Percentiles rank a stretch among this genome's conserved stretches.
phyloP scores from a whole-genome alignment of 2,797 vertebrate genomes.

The Lemur catta region DNA sequence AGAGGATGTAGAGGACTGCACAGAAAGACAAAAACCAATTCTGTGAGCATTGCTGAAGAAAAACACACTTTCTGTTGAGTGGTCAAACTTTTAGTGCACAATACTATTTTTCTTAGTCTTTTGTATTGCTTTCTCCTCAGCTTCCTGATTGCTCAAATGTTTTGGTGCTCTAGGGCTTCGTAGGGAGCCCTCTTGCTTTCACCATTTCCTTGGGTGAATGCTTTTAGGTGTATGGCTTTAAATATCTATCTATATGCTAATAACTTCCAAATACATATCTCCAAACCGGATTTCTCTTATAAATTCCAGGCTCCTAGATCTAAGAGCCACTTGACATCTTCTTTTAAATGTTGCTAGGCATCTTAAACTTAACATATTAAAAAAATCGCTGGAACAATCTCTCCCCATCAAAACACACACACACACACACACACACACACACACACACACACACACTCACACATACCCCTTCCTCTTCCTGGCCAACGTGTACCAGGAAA shows the following conservation, averaged over 20 bases:
- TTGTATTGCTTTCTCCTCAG: not conserved
- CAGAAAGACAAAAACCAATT: not conserved
- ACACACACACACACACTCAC: not conserved
- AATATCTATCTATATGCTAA: slow-evolving; percentile 23
- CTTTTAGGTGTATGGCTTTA: slow-evolving; percentile 7
- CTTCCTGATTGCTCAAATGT: not conserved
- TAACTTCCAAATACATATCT: slow-evolving; percentile 45
- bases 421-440: not conserved
- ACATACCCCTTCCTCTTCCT: not conserved
- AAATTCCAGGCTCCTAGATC: not conserved
- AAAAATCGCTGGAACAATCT: not conserved
- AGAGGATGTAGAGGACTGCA: not conserved
- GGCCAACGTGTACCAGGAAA: not conserved
- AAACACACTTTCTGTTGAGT: not conserved
- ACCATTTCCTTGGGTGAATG: not conserved
- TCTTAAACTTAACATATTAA: slow-evolving; percentile 36
- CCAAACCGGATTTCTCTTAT: not conserved
- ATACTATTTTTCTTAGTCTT: not conserved
- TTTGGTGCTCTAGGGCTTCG: not conserved
- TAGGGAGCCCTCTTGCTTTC: not conserved
- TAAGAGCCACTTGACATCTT: slow-evolving; percentile 30
- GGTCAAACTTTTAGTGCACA: not conserved
- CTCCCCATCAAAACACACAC: not conserved
- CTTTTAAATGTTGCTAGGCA: slow-evolving; percentile 49
- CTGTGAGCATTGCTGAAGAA: not conserved